phyloP scores from a whole-genome alignment of 1,140 invertebrate species.

The Panagrolaimus sp. region DNA sequence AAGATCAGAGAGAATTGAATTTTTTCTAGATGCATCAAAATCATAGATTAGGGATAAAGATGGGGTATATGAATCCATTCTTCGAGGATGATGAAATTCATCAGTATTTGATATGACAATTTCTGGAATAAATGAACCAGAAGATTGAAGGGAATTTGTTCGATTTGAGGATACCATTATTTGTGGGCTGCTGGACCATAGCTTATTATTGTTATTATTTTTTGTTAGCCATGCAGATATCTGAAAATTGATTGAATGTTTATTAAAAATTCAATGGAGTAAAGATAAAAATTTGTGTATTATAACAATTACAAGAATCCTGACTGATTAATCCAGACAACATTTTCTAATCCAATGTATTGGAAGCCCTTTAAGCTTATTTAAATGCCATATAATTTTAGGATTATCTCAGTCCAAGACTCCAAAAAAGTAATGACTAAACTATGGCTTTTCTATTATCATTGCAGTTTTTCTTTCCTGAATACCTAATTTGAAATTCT shows the following conservation, averaged over 20 bases:
- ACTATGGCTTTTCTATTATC: too few relatives aligned
- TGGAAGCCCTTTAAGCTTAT: too few relatives aligned
- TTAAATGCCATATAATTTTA: too few relatives aligned
- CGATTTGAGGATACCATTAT: constrained; percentile 20
- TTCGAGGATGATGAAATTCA: not conserved
- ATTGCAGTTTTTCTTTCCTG: too few relatives aligned
- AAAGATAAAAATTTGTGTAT: too few relatives aligned
- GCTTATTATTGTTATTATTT: constrained; percentile 23
- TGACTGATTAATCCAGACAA: too few relatives aligned
- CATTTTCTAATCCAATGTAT: too few relatives aligned
- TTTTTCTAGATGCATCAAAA: not conserved
- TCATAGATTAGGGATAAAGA: not conserved
- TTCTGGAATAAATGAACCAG: constrained; percentile 27
- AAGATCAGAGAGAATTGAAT: not conserved
- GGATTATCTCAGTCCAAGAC: too few relatives aligned
- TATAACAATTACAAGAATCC: too few relatives aligned
- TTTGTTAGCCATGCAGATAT: constrained; percentile 35
- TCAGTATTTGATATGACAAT: constrained; percentile 24
- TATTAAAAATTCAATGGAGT: too few relatives aligned
- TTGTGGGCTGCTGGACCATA: constrained; percentile 33
- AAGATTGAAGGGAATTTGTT: constrained; percentile 34
- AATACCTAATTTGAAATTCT: too few relatives aligned
- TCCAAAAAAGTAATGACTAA: too few relatives aligned
- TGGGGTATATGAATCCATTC: not conserved
- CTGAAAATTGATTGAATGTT: constrained; percentile 10